Evolutionary conservation across 92 coral and sea anemone species (phyloP), one percentile per base, ranked within the genome.

Genomic region (Scolanthus callimorphus): DNA sequence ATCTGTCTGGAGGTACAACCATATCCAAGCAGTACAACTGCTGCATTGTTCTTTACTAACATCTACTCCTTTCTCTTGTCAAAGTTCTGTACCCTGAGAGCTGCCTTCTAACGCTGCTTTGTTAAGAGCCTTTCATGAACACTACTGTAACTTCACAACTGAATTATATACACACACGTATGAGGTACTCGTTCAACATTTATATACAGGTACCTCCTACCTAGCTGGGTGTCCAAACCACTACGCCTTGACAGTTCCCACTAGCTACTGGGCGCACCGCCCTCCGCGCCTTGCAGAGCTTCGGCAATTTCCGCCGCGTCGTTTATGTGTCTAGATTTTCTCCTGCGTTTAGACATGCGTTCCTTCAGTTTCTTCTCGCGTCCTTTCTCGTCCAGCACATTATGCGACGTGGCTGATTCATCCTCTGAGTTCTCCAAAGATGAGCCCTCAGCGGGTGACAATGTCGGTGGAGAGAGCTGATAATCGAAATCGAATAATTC

Each of bases 341-440:
- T 74, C 34, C 84, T 81, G 4, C 98, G 82, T 27, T 89, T 69
- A 17, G 96, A 96, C 85, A 92, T 84, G 9, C 98, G 85, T 46
- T 92, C 98, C 24, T 92, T 92, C 27, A 92, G 82, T 27, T 92
- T 92, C 60, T 74, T 85, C 62, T 88, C 83, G 10, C 89, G 85
- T 13, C 94, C 86, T 65, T 92, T 92, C 9, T 76, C 96, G 77
- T 92, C 98, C 25, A 88, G 83, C 37, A 90, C 82, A 38, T 79
- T 84, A 52, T 80, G 81, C 49, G 86, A 63, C 2, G 79, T 85
- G 24, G 63, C 38, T 8, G 48, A 25, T 22, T 87, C 96, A 31
- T 86, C 89, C 62, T 87, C 96, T 1, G 96, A 87, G 57, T 65
- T 71, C 28, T 87, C 96, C 0, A 65, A 65, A 28, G 86, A 87